phyloP scores from a whole-genome alignment of 2,113 vertebrate genomes.

The Prunella himalayana region DNA sequence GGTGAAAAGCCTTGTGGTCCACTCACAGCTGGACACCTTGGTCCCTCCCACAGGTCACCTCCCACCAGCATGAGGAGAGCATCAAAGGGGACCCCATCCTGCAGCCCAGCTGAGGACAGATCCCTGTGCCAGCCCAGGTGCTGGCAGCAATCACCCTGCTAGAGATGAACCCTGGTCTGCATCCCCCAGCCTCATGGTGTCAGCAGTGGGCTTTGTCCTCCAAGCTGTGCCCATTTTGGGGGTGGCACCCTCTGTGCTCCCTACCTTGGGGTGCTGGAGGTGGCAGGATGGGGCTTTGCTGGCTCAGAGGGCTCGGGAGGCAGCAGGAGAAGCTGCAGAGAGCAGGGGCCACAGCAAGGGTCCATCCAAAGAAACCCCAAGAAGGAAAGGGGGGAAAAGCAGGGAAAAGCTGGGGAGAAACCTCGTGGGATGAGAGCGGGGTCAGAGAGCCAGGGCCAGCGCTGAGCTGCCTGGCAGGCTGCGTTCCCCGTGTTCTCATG shows the following conservation, averaged over 20 bases:
- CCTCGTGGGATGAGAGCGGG: rapidly evolving
- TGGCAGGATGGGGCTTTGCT: background rate
- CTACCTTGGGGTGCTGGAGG: background rate
- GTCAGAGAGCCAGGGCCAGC: background rate
- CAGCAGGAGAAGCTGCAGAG: background rate
- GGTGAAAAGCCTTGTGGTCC: background rate
- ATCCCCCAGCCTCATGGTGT: background rate
- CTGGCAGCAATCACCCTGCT: background rate
- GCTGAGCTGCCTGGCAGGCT: background rate
- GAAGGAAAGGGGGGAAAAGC: background rate
- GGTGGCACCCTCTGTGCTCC: background rate
- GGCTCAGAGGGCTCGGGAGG: background rate
- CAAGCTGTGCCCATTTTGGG: background rate
- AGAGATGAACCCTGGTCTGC: no score
- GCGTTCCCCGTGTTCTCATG: background rate
- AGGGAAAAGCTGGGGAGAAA: background rate
- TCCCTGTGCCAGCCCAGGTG: background rate
- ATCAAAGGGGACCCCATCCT: background rate
- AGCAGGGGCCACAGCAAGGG: background rate
- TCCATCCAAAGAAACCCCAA: background rate
- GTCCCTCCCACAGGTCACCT: background rate
- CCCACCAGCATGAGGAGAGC: background rate
- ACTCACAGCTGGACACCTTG: rapidly evolving
- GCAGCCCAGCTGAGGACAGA: background rate
- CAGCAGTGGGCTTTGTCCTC: background rate